Evolutionary conservation across 1,140 invertebrate genomes (phyloP), one percentile per base, ranked within the genome.

Genomic region (Muscidifurax raptorellus): DNA sequence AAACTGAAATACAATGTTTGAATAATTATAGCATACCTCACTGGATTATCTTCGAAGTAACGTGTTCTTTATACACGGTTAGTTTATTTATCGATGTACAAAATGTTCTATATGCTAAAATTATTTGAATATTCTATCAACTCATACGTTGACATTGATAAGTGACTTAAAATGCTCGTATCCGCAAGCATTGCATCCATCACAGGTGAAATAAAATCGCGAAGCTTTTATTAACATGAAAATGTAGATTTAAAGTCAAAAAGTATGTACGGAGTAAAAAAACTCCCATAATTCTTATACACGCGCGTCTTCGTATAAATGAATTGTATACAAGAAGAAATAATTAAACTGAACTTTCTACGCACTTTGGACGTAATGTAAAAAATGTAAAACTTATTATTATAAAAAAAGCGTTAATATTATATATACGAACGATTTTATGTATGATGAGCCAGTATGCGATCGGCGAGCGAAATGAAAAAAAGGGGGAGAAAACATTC

Each of bases 311-410:
- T 83, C 64, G 27, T 67, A 83, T 83, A 71, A 71, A 83, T 77
- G 67, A 76, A 76, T 83, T 83, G 27, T 78, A 71, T 78, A 59
- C 59, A 71, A 78, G 18, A 78, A 32, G 27, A 47, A 47, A 69
- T 40, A 80, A 75, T 44, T 79, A 59, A 72, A 75, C 9, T 44
- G 32, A 84, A 84, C 27, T 79, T 84, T 84, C 66, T 84, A 84
- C 67, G 82, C 75, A 84, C 77, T 84, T 84, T 74, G 83, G 83
- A 74, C 83, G 76, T 80, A 76, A 84, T 79, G 64, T 71, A 72
- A 80, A 84, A 84, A 84, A 80, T 75, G 66, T 84, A 75, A 28
- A 84, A 44, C n/a, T 72, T 72, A 79, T 66, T 72, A 79, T 66
- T 1, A 78, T 72, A 78, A 78, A 72, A 66, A 72, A 78, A 71